Evolutionary conservation across 2,888 invertebrate species (phyloP).

Genomic region (Beris chalybata): DNA sequence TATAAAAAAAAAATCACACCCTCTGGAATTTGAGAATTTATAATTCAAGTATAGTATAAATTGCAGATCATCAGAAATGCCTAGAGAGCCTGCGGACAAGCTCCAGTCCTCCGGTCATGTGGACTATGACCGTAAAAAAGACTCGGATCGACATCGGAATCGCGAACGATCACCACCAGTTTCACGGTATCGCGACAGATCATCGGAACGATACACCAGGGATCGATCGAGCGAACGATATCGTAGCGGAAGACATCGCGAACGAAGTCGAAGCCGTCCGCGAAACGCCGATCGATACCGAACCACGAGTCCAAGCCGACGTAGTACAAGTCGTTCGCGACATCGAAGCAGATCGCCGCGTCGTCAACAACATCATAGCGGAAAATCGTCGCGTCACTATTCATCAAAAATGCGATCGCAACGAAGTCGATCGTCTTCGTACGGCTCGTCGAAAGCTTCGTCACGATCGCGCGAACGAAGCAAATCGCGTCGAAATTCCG

Average conservation of each 20-base stretch:
- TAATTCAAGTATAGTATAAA: conserved; percentile 29
- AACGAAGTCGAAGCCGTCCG: conserved; percentile 20
- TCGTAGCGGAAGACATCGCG: conserved; percentile 27
- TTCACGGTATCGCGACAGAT: conserved; percentile 42
- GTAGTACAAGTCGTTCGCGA: conserved; percentile 18
- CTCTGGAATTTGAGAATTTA: not conserved
- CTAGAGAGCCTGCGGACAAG: not conserved
- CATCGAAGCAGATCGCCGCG: conserved; percentile 22
- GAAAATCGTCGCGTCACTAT: conserved; percentile 1
- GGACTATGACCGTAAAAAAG: not conserved
- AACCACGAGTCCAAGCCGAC: conserved; percentile 16
- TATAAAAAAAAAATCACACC: not conserved
- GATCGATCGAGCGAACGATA: conserved; percentile 27
- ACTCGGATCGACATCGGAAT: not conserved
- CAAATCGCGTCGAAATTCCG: conserved; percentile 5
- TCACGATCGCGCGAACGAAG: conserved; percentile 39
- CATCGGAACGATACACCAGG: conserved; percentile 33
- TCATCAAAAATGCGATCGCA: conserved; percentile 11
- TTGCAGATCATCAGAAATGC: conserved; percentile 20
- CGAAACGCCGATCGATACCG: conserved; percentile 10
- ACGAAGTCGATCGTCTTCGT: conserved; percentile 37
- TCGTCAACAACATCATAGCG: not conserved
- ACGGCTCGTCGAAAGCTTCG: conserved; percentile 12
- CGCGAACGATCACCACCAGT: conserved; percentile 43
- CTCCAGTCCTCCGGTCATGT: not conserved